These are phyloP conservation scores for Papilio helenus DNA, from an alignment of 1,140 invertebrate genomes.

Conservation along the genomic window DNA sequence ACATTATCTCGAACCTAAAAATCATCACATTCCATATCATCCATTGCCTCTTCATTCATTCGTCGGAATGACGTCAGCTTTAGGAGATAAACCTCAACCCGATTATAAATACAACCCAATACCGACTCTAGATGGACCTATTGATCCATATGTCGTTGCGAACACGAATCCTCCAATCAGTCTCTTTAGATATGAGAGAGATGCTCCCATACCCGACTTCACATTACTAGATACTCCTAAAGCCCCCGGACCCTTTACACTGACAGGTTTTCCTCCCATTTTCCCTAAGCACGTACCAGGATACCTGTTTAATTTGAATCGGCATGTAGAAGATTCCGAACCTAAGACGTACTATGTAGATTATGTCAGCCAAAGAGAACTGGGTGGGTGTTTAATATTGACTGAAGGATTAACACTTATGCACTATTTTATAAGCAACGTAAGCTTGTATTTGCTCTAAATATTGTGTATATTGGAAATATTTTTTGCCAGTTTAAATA, in stretches of 20 bases:
- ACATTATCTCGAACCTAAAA: slow-evolving; percentile 70
- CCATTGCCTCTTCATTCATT: slow-evolving; percentile 71
- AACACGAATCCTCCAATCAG: slow-evolving; percentile 65
- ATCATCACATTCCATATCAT: slow-evolving; percentile 65
- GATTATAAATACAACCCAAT: slow-evolving; percentile 77
- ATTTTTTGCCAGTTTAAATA: slow-evolving; percentile 47
- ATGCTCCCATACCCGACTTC: slow-evolving; percentile 73
- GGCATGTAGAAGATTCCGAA: slow-evolving; percentile 75
- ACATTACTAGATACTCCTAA: slow-evolving; percentile 61
- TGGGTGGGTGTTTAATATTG: slow-evolving; percentile 81
- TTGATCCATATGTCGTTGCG: slow-evolving; percentile 68
- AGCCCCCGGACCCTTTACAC: slow-evolving; percentile 67
- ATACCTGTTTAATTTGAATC: slow-evolving; percentile 72
- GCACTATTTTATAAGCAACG: slow-evolving; percentile 46
- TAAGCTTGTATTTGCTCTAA: slow-evolving; percentile 26
- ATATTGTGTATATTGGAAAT: slow-evolving; percentile 42
- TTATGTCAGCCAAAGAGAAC: slow-evolving; percentile 77
- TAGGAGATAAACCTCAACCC: slow-evolving; percentile 66
- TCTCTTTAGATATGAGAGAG: slow-evolving; percentile 74
- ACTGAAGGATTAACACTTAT: slow-evolving; percentile 64
- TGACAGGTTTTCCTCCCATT: slow-evolving; percentile 75
- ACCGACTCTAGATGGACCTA: slow-evolving; percentile 67
- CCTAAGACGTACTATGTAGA: slow-evolving; percentile 81
- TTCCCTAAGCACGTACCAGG: slow-evolving; percentile 77
- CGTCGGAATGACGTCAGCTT: slow-evolving; percentile 72